These are phyloP conservation scores for Urocynchramus pylzowi DNA, from an alignment of 2,113 vertebrate genomes.

Conservation along the genomic window DNA sequence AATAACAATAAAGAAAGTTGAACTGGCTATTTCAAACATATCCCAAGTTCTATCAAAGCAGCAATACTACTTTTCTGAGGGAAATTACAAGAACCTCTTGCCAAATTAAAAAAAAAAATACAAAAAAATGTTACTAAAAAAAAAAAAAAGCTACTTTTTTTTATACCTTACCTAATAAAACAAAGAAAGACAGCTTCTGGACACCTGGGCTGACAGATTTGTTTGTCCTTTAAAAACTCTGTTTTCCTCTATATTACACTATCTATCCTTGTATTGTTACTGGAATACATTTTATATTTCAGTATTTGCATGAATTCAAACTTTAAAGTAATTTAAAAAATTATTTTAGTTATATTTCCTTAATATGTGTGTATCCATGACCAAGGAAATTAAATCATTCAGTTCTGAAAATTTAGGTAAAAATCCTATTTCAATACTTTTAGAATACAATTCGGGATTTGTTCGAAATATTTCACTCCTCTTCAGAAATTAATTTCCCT, in stretches of 20 bases:
- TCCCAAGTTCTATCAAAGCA: not conserved
- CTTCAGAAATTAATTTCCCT: not conserved
- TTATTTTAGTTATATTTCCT: not conserved
- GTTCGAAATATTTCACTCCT: not conserved
- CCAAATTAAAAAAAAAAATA: not conserved
- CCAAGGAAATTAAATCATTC: not conserved
- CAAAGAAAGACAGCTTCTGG: not conserved
- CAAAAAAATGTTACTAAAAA: too few relatives aligned
- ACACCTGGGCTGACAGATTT: not conserved
- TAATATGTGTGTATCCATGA: not conserved
- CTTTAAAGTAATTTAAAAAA: not conserved
- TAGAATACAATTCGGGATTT: not conserved
- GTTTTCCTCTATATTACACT: not conserved
- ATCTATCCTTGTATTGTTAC: not conserved
- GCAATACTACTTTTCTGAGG: not conserved
- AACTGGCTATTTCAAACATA: not conserved
- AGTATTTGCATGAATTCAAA: not conserved
- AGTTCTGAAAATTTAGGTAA: not conserved
- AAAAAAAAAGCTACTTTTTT: not conserved
- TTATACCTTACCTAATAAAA: not conserved
- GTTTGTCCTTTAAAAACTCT: not conserved
- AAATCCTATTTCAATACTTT: not conserved
- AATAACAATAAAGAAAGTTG: not conserved
- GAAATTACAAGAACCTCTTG: not conserved
- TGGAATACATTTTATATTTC: not conserved